Evolutionary conservation across 2,888 invertebrate species (phyloP).

Genomic region (Steinernema hermaphroditum): DNA sequence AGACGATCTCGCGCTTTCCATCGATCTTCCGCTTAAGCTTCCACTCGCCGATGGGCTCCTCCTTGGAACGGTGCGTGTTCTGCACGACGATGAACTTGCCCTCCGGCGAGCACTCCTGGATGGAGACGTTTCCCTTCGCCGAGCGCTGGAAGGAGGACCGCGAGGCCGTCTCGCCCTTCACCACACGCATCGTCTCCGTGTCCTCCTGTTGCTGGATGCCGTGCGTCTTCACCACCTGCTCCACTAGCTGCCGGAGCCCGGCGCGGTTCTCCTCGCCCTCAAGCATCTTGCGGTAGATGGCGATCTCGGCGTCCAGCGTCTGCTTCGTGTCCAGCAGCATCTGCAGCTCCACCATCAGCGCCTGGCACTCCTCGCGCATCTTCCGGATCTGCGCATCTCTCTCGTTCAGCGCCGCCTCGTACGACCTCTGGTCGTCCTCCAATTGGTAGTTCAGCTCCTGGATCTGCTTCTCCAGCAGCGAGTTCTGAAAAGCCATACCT

Average conservation of each 20-base stretch:
- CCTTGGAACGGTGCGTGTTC: conserved; percentile 69
- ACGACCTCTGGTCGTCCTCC: conserved; percentile 69
- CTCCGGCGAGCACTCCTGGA: conserved; percentile 68
- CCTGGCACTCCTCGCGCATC: conserved; percentile 67
- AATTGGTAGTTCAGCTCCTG: conserved; percentile 69
- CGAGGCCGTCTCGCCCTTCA: conserved; percentile 58
- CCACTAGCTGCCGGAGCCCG: conserved; percentile 66
- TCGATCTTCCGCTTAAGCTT: conserved; percentile 68
- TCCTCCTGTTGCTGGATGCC: conserved; percentile 62
- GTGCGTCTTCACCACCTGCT: conserved; percentile 66
- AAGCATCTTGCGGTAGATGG: conserved; percentile 71
- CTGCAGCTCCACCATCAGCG: conserved; percentile 68
- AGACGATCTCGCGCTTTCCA: conserved; percentile 65
- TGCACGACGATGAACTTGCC: conserved; percentile 70
- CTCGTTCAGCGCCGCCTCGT: conserved; percentile 68
- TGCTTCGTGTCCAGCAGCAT: conserved; percentile 70
- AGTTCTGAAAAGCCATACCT: conserved; percentile 66
- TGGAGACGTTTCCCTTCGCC: conserved; percentile 68
- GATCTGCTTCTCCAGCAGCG: conserved; percentile 69
- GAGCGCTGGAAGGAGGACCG: conserved; percentile 69
- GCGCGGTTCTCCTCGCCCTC: conserved; percentile 71
- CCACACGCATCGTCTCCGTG: conserved; percentile 60
- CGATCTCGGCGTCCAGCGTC: conserved; percentile 70
- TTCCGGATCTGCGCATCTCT: conserved; percentile 67
- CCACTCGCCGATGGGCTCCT: conserved; percentile 68